Conservation (phyloP, 23 tunicate species). For the Pegea sp. region DNA sequence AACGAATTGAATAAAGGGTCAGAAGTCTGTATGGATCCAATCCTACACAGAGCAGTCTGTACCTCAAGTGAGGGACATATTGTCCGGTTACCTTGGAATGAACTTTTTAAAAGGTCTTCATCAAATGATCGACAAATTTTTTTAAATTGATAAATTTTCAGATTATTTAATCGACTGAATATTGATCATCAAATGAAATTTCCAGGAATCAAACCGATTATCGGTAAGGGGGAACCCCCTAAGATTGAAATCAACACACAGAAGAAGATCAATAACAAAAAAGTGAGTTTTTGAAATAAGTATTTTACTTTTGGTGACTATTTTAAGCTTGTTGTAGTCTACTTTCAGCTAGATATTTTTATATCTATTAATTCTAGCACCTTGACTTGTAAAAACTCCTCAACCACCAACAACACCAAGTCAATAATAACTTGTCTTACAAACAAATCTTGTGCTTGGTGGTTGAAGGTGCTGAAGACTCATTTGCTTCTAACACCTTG, state of each 20-base stretch:
- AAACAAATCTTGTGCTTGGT: too few species aligned
- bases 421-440: too few species aligned
- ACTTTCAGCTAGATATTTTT: too few species aligned
- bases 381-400: too few species aligned
- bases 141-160: conserved; percentile 2
- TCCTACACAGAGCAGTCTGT: conserved; percentile 34
- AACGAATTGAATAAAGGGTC: conserved; percentile 19
- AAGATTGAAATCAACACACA: conserved; percentile 16
- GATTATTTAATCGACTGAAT: conserved; percentile 33
- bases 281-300: conserved; percentile 34
- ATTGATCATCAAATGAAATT: conserved; percentile 44
- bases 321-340: too few species aligned
- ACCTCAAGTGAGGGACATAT: conserved; percentile 24
- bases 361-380: too few species aligned
- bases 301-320: too few species aligned
- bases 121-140: neutral
- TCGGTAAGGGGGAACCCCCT: conserved; percentile 45
- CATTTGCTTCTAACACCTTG: too few species aligned
- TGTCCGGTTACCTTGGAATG: conserved; percentile 38
- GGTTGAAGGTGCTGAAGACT: too few species aligned
- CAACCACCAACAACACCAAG: too few species aligned
- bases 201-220: conserved; percentile 36
- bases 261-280: conserved; percentile 51
- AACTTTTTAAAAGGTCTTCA: conserved; percentile 43
- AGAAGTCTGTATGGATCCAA: conserved; percentile 65